Base-by-base conservation (phyloP, 2,113 vertebrate genomes). In the Saccopteryx bilineata region DNA sequence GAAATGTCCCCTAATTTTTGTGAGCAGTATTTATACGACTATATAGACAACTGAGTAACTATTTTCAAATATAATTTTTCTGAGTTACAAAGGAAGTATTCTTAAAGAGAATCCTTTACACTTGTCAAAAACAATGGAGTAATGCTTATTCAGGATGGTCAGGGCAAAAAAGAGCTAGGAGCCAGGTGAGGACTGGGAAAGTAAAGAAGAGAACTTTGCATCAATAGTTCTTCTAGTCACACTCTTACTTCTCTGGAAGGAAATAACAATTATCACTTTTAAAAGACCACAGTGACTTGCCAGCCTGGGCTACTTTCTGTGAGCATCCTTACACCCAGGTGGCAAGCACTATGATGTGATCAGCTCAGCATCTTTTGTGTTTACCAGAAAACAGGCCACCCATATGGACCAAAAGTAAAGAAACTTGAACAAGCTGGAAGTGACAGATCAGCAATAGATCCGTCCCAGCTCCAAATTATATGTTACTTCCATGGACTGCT, bases 231-330 rank as follows among this genome's bases (percentile, higher is more conserved):
- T 78, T 93, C 54, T 54, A 31, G n/a, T 23, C 12, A 60, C 33
- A 54, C 11, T 75, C 39, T 39, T 79, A 12, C 10, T 54, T 14
- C 56, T 80, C 78, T 78, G 28, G 52, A 56, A 86, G 91, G 48
- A 95, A 93, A 61, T n/a, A 31, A 72, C 66, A 48, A 39, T 63
- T 87, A 31, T 48, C 17, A 33, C 15, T 89, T 79, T 82, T 86
- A 85, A 80, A 96, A 69, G 82, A 72, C 50, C 14, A 8, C 1
- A 12, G 46, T 68, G 81, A 68, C 83, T 61, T 46, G 18, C 5
- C 14, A 60, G 1, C 14, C 39, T 7, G 23, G 17, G 79, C n/a
- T 61, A 79, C 24, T 66, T 91, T 90, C 69, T 60, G 2, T 28
- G 21, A 33, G 46, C 12, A 26, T 75, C 52, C 50, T 90, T 61